These are phyloP conservation scores for Sesamia inferens DNA, from an alignment of 2,888 invertebrate genomes.

Conservation along the genomic window DNA sequence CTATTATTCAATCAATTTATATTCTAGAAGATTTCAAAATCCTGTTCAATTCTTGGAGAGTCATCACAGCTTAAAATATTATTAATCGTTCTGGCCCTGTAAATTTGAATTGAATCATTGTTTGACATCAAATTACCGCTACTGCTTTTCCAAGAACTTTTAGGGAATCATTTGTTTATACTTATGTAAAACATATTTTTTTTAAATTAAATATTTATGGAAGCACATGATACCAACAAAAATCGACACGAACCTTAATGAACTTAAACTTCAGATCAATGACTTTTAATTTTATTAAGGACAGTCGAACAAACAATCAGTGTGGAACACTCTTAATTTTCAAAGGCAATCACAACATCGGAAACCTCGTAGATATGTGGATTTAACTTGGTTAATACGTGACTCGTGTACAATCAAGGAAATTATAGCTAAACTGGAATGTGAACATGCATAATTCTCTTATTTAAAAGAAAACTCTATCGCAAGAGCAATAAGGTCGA, in stretches of 20 bases:
- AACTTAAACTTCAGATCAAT: slow-evolving; percentile 17
- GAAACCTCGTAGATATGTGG: slow-evolving; percentile 43
- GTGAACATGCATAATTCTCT: too few species aligned
- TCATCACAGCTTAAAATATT: slow-evolving; percentile 29
- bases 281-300: slow-evolving; percentile 29
- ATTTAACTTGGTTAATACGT: slow-evolving; percentile 55
- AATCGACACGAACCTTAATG: slow-evolving; percentile 18
- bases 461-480: too few species aligned
- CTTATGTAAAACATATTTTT: slow-evolving; percentile 11
- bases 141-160: slow-evolving; percentile 16
- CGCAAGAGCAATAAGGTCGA: too few species aligned
- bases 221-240: slow-evolving; percentile 7
- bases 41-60: slow-evolving; percentile 21
- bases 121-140: slow-evolving; percentile 16
- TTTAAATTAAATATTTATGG: slow-evolving; percentile 40
- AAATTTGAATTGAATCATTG: slow-evolving; percentile 8
- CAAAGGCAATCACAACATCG: slow-evolving; percentile 54
- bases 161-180: slow-evolving; percentile 25
- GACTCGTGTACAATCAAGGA: slow-evolving; percentile 24
- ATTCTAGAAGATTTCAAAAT: slow-evolving; percentile 49
- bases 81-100: slow-evolving; percentile 4
- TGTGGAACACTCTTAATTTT: slow-evolving; percentile 51
- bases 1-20: slow-evolving; percentile 60
- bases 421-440: too few species aligned
- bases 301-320: slow-evolving; percentile 45